phyloP scores from a whole-genome alignment of 2,888 invertebrate genomes.

The Hybos culiciformis region DNA sequence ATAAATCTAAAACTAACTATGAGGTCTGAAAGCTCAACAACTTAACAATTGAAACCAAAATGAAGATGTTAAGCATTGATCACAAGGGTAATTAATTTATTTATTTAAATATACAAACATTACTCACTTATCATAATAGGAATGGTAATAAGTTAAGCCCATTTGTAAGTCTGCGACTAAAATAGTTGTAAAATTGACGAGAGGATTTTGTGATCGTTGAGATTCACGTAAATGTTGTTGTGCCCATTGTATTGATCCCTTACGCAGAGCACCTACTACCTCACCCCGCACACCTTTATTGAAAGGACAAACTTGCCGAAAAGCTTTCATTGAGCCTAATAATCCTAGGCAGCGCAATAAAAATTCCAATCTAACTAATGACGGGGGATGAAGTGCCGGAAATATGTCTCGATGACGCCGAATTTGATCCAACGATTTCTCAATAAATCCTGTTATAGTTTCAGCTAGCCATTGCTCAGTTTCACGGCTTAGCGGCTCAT shows the following conservation, averaged over 20 bases:
- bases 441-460: slow-evolving; percentile 72
- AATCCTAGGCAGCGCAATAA: slow-evolving; percentile 63
- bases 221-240: slow-evolving; percentile 49
- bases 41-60: too few relatives aligned
- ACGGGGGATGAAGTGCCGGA: slow-evolving; percentile 38
- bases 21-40: too few relatives aligned
- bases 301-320: slow-evolving; percentile 87
- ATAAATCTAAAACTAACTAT: neutral
- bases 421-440: slow-evolving; percentile 68
- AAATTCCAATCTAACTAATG: slow-evolving; percentile 46
- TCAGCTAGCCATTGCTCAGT: slow-evolving; percentile 87
- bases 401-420: slow-evolving; percentile 72
- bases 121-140: slow-evolving; percentile 70
- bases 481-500: slow-evolving; percentile 54
- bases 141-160: slow-evolving; percentile 66
- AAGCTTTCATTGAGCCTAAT: slow-evolving; percentile 73
- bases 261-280: slow-evolving; percentile 68
- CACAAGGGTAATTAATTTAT: too few relatives aligned
- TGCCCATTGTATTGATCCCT: slow-evolving; percentile 76
- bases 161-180: slow-evolving; percentile 67
- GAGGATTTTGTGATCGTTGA: slow-evolving; percentile 45
- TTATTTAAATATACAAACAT: neutral
- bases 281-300: slow-evolving; percentile 71
- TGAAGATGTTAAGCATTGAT: too few relatives aligned
- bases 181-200: slow-evolving; percentile 60